phyloP scores from a whole-genome alignment of 2,888 invertebrate genomes.

The Lasioglossum leucozonium region DNA sequence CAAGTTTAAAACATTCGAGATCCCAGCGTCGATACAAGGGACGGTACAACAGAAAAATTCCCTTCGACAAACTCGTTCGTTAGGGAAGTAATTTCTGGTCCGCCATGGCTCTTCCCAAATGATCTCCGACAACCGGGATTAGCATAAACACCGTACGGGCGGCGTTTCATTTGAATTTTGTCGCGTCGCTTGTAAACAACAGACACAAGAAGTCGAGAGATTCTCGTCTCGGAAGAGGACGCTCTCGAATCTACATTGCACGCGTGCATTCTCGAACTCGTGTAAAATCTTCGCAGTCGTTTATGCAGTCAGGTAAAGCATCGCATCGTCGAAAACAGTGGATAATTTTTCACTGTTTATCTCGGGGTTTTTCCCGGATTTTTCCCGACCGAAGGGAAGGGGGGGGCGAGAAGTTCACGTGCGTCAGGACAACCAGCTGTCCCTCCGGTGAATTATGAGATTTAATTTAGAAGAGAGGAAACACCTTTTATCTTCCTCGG shows the following conservation, averaged over 20 bases:
- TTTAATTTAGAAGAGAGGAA: constrained; percentile 21
- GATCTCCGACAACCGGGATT: not conserved
- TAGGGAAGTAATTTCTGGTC: not conserved
- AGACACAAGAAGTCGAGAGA: not conserved
- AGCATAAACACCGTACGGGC: not conserved
- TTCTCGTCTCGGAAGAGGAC: not conserved
- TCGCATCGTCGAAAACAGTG: not conserved
- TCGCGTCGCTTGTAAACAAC: not conserved
- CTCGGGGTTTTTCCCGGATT: not conserved
- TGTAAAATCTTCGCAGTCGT: not conserved
- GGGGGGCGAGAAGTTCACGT: not conserved
- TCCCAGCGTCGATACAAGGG: not conserved
- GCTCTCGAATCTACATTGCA: not conserved
- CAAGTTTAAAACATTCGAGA: not conserved
- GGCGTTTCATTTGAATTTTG: constrained; percentile 1
- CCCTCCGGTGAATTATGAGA: constrained; percentile 41
- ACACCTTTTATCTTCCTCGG: not conserved
- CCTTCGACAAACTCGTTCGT: not conserved
- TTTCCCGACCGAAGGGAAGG: not conserved
- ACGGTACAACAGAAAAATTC: not conserved
- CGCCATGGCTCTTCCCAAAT: not conserved
- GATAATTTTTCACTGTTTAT: not conserved
- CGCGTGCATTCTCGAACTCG: not conserved
- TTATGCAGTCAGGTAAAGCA: not conserved
- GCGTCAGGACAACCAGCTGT: not conserved